A percentile compares a stretch with the other conserved stretches of the same genome.
These are phyloP conservation scores for Archips crataeganus DNA, from an alignment of 2,888 invertebrate genomes.

Conservation along the genomic window DNA sequence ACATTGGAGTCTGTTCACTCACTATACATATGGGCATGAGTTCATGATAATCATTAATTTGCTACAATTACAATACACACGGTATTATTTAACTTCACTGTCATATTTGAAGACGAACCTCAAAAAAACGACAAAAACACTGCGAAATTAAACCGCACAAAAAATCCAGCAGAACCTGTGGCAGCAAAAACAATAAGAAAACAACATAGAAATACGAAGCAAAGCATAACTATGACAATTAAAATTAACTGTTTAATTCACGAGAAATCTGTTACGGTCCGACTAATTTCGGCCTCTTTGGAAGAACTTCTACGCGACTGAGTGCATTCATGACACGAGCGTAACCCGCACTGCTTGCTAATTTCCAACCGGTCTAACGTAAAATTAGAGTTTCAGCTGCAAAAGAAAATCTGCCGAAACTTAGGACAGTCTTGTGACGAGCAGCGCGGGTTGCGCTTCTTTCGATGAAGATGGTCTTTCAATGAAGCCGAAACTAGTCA, in stretches of 20 bases:
- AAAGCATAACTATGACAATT: conserved; percentile 1
- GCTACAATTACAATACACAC: neutral
- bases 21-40: too few relatives aligned
- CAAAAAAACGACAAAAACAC: neutral
- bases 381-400: too few relatives aligned
- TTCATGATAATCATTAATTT: neutral
- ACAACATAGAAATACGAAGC: conserved; percentile 9
- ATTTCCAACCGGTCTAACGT: too few relatives aligned
- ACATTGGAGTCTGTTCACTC: neutral
- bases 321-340: too few relatives aligned
- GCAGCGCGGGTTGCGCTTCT: too few relatives aligned
- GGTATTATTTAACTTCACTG: neutral
- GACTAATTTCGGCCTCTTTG: neutral
- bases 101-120: neutral
- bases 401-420: too few relatives aligned
- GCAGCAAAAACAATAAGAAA: conserved; percentile 4
- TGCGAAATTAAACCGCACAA: neutral
- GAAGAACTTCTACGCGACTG: too few relatives aligned
- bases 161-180: conserved; percentile 10
- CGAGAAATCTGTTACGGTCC: neutral
- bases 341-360: too few relatives aligned
- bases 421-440: too few relatives aligned
- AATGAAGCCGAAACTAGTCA: too few relatives aligned
- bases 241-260: neutral
- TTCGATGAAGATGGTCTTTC: too few relatives aligned